phyloP scores from a whole-genome alignment of 2,113 vertebrate species.

The Crypturellus undulatus region DNA sequence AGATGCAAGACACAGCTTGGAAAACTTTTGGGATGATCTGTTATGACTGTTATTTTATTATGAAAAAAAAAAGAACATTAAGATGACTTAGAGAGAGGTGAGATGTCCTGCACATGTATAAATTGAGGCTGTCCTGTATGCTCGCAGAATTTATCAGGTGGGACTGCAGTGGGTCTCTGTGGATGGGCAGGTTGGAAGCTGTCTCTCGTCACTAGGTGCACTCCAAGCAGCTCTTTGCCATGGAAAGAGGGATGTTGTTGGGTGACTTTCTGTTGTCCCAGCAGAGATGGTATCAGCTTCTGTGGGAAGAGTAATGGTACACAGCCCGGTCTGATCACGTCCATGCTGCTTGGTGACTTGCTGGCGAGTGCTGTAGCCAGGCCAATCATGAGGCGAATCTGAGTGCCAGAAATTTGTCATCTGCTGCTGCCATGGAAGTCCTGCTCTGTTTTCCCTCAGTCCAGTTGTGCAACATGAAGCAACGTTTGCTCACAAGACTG shows the following conservation, averaged over 20 bases:
- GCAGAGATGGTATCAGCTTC: neutral
- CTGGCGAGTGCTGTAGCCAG: neutral
- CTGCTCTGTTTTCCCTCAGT: neutral
- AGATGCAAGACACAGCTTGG: neutral
- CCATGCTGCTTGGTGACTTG: neutral
- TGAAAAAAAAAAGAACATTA: neutral
- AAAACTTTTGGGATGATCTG: neutral
- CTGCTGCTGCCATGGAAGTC: neutral
- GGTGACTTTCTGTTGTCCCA: neutral
- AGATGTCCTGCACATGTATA: neutral
- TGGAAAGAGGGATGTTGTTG: neutral
- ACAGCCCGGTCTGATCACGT: neutral
- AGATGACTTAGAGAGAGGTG: neutral
- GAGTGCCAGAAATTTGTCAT: conserved; percentile 30
- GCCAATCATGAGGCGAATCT: neutral
- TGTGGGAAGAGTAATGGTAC: neutral
- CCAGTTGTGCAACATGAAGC: neutral
- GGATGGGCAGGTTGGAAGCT: neutral
- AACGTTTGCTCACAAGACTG: neutral
- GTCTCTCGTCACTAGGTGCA: neutral
- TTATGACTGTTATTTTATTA: neutral
- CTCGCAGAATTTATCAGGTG: neutral
- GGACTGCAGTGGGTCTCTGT: neutral
- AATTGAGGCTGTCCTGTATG: neutral
- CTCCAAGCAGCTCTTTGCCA: neutral